Evolutionary conservation across 2,797 vertebrate genomes (phyloP).

Genomic region (Staurois parvus): DNA sequence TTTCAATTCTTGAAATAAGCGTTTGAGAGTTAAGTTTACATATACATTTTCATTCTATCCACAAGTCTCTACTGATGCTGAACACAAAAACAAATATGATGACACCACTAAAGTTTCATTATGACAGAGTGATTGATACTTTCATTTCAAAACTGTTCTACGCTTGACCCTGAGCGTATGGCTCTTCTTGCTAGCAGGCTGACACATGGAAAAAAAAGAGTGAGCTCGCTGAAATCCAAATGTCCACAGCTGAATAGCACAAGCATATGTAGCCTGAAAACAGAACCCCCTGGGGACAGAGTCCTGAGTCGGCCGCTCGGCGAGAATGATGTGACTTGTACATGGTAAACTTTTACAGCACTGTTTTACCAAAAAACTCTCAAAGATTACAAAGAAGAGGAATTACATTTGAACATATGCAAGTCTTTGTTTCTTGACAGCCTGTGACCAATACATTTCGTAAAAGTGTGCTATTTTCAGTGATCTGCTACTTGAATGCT

Average conservation of each 20-base stretch:
- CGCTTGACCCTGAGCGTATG: constrained; percentile 69
- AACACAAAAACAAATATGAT: constrained; percentile 60
- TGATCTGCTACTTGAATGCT: background rate
- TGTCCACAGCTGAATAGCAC: constrained; percentile 50
- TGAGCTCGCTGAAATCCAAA: constrained; percentile 66
- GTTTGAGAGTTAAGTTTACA: constrained; percentile 2
- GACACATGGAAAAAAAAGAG: constrained; percentile 64
- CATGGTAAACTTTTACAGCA: constrained; percentile 26
- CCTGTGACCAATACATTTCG: constrained; percentile 70
- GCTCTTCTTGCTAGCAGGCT: constrained; percentile 73
- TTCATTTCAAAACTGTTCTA: constrained; percentile 71
- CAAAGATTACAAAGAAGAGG: constrained; percentile 71
- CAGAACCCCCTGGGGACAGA: constrained; percentile 56
- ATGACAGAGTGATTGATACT: constrained; percentile 69
- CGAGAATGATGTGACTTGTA: constrained; percentile 35
- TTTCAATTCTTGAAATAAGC: background rate
- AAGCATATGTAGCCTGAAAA: constrained; percentile 46
- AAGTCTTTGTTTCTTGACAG: constrained; percentile 77
- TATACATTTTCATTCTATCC: constrained; percentile 16
- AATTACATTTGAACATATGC: constrained; percentile 74
- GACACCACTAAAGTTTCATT: constrained; percentile 65
- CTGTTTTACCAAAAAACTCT: constrained; percentile 73
- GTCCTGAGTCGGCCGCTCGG: constrained; percentile 41
- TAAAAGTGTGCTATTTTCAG: constrained; percentile 63
- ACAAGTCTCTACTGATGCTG: constrained; percentile 35